Percentiles rank a stretch among this genome's conserved stretches.
Conservation (phyloP, 1,140 invertebrate species). For the Bombus sibiricus region DNA sequence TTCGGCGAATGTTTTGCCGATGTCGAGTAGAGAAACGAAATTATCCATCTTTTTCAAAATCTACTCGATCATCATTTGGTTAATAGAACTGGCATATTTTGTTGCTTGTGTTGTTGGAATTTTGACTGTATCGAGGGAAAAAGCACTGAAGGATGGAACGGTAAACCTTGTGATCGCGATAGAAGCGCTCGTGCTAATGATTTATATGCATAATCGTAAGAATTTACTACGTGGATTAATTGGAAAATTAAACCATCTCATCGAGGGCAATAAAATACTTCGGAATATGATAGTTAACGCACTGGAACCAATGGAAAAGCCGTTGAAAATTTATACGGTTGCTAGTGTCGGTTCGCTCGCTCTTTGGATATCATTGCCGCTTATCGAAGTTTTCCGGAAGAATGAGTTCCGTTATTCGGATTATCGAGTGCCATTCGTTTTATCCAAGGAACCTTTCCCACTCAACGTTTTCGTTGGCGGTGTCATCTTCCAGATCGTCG, state of each 20-base stretch:
- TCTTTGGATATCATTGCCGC: conserved; percentile 23
- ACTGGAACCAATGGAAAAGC: conserved; percentile 19
- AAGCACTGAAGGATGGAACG: conserved; percentile 43
- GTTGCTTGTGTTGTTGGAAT: background rate
- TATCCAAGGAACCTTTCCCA: conserved; percentile 53
- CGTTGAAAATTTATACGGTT: conserved; percentile 40
- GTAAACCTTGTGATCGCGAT: conserved; percentile 17
- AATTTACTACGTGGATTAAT: conserved; percentile 37
- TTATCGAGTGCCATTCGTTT: conserved; percentile 43
- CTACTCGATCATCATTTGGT: conserved; percentile 13
- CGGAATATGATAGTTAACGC: background rate
- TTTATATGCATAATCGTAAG: conserved; percentile 32
- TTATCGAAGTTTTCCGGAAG: conserved; percentile 14
- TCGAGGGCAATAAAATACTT: background rate
- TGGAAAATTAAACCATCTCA: conserved; percentile 27
- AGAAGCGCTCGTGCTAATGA: conserved; percentile 29
- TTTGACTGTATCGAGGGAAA: conserved; percentile 13
- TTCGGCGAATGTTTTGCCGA: conserved; percentile 58
- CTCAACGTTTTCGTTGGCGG: background rate
- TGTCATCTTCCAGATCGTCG: conserved; percentile 32
- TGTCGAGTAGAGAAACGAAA: background rate
- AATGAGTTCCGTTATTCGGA: conserved; percentile 50
- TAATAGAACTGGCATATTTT: conserved; percentile 16
- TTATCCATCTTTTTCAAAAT: conserved; percentile 5
- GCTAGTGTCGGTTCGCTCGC: background rate